Base-by-base conservation (phyloP, 1,140 invertebrate genomes). In the Cyclargus thomasi region DNA sequence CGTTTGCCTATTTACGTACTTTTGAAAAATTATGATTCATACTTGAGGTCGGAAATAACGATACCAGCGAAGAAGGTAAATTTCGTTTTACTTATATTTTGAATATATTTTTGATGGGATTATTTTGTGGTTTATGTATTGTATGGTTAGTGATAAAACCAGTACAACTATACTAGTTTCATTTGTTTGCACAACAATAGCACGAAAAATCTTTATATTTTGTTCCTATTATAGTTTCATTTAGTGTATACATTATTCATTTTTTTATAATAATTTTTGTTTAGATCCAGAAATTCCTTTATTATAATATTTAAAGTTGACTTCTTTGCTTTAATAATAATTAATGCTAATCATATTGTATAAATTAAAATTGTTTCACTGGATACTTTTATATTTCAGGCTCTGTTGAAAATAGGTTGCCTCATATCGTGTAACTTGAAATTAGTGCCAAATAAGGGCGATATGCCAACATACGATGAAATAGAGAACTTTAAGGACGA, bases 31-130 rank as follows among this genome's bases (percentile, higher is more conserved):
- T 79, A 85, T 23, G 72, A 80, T 21, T 69, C 82, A 1, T 88
- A 88, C 18, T 83, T 76, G 2, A 75, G 75, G 16, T 83, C 86
- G 16, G 72, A 78, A 6, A 72, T 88, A 47, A 83, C 86, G 8
- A 47, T 83, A 36, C 82, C 80, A 6, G 70, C 84, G 8, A 78
- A 78, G 72, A 71, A 71, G 53, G 86, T 87, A 73, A 80, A 78
- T 74, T 68, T 72, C 3, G 39, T 63, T 7, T 66, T 0, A 29
- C 8, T 29, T 29, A 8, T 29, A 29, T 2, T 6, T 29, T 6
- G 29, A 29, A 29, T 29, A 6, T 8, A 29, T 29, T 29, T 29
- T 29, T 29, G 2, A 39, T 11, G 11, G 18, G 29, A 35, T 64
- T 53, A 39, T 63, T 39, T 10, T 47, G 0, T 59, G 7, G 5